Evolutionary conservation across 2,797 vertebrate genomes (phyloP), one percentile per base, ranked within the genome.

Genomic region (Cirrhinus mrigala): DNA sequence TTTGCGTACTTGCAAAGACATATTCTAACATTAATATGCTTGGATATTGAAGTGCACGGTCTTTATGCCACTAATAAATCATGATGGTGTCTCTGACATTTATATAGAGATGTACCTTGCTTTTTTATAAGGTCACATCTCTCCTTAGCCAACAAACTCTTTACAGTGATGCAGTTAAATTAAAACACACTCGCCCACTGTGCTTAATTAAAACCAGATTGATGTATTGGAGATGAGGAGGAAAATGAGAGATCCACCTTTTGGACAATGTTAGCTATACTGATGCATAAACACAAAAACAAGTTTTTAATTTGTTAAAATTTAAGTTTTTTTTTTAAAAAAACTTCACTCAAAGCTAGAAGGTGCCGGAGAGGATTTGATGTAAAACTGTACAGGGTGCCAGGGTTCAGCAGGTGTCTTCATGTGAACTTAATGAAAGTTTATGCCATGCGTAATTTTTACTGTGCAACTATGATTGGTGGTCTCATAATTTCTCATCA

Each of bases 401-500:
- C 52, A 20, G 33, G 44, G 73, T 27, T 77, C 14, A 40, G 24
- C 73, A 76, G 27, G 60, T 77, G 37, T 54, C 6, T 66, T 66
- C 44, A 11, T 52, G 58, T 14, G 14, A 66, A 52, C 58, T 75
- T 75, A 20, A 76, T 66, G 27, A 33, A 83, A 76, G 37, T 29
- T 27, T 29, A 54, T 66, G 46, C n/a, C 60, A 29, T 44, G 60
- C 3, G 0, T 83, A 50, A 83, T 40, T 10, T 24, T 60, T 20
- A 40, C 71, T 24, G 52, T 54, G 68, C 16, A 27, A 6, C 29
- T 44, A 27, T 82, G 69, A 48, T 24, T 66, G 46, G 22, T 50
- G 60, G 52, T 70, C 75, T 78, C 75, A 15, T 68, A 40, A 76
- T 83, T 77, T 83, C 27, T 83, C 24, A 37, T 27, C 29, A 40